Conservation (phyloP, 2,888 invertebrate species). For the Acrocyrtus sp. region DNA sequence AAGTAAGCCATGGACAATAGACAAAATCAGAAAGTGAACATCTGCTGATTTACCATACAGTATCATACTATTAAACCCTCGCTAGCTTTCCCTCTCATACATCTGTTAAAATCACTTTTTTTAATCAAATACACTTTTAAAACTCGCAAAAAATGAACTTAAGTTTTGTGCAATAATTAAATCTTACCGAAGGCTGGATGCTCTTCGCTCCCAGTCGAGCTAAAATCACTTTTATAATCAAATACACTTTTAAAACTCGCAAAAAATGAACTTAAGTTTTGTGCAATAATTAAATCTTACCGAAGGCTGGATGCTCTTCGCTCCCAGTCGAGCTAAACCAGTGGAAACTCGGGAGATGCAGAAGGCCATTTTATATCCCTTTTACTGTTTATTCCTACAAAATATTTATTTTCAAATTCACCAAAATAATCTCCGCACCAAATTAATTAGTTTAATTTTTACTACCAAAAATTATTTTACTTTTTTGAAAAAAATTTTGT, state of each 20-base stretch:
- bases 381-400: neutral
- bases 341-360: slow-evolving; percentile 59
- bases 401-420: neutral
- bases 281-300: too few relatives aligned
- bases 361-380: slow-evolving; percentile 56
- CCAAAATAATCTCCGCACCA: neutral
- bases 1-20: too few relatives aligned
- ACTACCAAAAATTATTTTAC: slow-evolving; percentile 1
- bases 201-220: slow-evolving; percentile 58
- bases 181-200: slow-evolving; percentile 59
- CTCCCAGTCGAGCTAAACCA: slow-evolving; percentile 56
- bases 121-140: too few relatives aligned
- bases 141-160: too few relatives aligned
- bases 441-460: slow-evolving; percentile 3
- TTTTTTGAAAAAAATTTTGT: slow-evolving; percentile 1
- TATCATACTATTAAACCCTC: too few relatives aligned
- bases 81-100: too few relatives aligned
- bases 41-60: too few relatives aligned
- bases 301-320: slow-evolving; percentile 58
- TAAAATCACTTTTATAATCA: slow-evolving; percentile 30
- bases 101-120: too few relatives aligned
- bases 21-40: too few relatives aligned
- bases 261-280: too few relatives aligned
- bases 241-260: too few relatives aligned
- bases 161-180: too few relatives aligned